Base-by-base conservation (phyloP, 1,140 invertebrate genomes). In the Mizuhopecten yessoensis region DNA sequence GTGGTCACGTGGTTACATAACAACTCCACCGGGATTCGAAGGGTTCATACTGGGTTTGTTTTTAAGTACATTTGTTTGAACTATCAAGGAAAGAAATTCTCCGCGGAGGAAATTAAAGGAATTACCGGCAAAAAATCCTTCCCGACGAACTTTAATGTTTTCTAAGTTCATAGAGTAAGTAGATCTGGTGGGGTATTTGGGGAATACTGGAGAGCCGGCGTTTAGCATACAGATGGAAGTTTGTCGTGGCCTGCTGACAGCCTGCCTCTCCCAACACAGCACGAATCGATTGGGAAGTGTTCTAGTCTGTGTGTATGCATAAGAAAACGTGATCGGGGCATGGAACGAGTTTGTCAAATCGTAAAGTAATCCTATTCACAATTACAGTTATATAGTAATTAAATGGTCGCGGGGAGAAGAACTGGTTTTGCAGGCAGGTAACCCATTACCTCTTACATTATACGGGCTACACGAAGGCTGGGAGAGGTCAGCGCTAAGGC, bases 161-260 rank as follows among this genome's bases (percentile, higher is more conserved):
- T n/a, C n/a, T 75, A 5, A 75, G 23, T 75, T 75, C n/a, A 75
- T 75, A 75, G 57, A 75, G n/a, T 75, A 45, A 45, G 42, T 17
- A 45, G 42, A 75, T 75, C 1, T 75, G 0, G 57, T 0, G 11
- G 23, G n/a, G 57, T 75, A 75, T n/a, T 75, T 75, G n/a, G 57
- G 57, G 57, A 75, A 75, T 75, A 75, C 23, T 5, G 23, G 57
- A 7, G 57, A 75, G 57, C 11, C 23, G 5, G 57, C 57, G 57
- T 75, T 75, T 75, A 75, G 57, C 57, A 75, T 75, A 75, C 57
- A 75, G 57, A 75, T 75, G n/a, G 57, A 75, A 75, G 57, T 75
- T 75, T 75, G 57, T 75, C 57, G 57, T 29, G n/a, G 23, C 1
- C n/a, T 29, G 23, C 57, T 75, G 57, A 75, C 57, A 75, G 57